Evolutionary conservation across 2,797 vertebrate species (phyloP).

Genomic region (Sebastes taczanowskii): DNA sequence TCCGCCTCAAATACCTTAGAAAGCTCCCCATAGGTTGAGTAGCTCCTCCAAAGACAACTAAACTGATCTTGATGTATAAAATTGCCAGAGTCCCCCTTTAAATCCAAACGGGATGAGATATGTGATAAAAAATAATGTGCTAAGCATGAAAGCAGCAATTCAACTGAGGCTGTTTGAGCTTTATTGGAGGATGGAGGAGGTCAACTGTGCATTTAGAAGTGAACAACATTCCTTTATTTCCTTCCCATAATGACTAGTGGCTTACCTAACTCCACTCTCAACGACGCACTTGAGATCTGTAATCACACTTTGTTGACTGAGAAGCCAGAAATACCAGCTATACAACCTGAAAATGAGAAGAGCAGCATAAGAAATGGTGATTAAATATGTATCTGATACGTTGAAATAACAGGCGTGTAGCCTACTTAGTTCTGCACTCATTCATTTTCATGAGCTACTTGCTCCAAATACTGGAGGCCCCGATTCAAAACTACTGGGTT

Average conservation of each 20-base stretch:
- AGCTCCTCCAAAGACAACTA: too few relatives aligned
- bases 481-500: neutral
- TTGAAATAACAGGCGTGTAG: neutral
- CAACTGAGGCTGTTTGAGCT: too few relatives aligned
- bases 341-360: neutral
- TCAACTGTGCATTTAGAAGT: too few relatives aligned
- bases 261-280: neutral
- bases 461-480: slow-evolving; percentile 11
- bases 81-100: neutral
- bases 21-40: too few relatives aligned
- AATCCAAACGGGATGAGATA: neutral
- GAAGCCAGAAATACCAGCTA: neutral
- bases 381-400: slow-evolving; percentile 45
- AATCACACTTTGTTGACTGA: too few relatives aligned
- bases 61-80: too few relatives aligned
- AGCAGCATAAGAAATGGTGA: neutral
- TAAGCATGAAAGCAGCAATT: neutral
- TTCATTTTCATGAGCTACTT: slow-evolving; percentile 35
- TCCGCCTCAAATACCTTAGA: too few relatives aligned
- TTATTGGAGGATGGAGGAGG: too few relatives aligned
- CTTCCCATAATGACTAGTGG: neutral
- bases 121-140: neutral
- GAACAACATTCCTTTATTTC: neutral
- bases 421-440: slow-evolving; percentile 18
- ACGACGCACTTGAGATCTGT: too few relatives aligned